These are phyloP conservation scores for Griposia aprilina DNA, from an alignment of 2,888 invertebrate species.

Conservation along the genomic window DNA sequence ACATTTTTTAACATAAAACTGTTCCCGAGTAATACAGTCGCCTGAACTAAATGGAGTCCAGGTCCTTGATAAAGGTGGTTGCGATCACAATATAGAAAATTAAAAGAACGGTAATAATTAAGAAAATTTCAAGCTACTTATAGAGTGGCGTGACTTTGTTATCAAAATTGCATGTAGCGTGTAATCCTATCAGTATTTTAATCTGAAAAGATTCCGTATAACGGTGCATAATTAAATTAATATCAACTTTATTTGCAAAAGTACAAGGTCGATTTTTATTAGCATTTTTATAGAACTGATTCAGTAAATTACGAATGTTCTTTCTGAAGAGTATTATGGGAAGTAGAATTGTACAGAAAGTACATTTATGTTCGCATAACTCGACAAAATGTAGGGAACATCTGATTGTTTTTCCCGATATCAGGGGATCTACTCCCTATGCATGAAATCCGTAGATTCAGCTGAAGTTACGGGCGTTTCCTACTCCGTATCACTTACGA, in stretches of 20 bases:
- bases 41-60: no score
- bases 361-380: background rate
- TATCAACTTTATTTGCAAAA: constrained; percentile 32
- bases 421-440: background rate
- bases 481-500: no score
- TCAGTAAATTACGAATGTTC: background rate
- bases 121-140: constrained; percentile 14
- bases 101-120: background rate
- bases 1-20: background rate
- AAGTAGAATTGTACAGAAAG: background rate
- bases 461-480: no score
- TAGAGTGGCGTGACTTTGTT: constrained; percentile 54
- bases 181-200: constrained; percentile 55
- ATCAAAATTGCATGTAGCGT: constrained; percentile 56
- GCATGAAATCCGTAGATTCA: no score
- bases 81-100: background rate
- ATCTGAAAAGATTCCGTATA: constrained; percentile 42
- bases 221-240: constrained; percentile 31
- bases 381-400: background rate
- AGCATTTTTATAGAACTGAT: background rate
- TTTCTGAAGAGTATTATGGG: background rate
- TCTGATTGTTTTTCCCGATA: background rate
- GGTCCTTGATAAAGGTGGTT: background rate
- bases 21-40: background rate
- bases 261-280: constrained; percentile 15